Evolutionary conservation across 2,888 invertebrate species (phyloP).

Genomic region (Caenorhabditis sulstoni): DNA sequence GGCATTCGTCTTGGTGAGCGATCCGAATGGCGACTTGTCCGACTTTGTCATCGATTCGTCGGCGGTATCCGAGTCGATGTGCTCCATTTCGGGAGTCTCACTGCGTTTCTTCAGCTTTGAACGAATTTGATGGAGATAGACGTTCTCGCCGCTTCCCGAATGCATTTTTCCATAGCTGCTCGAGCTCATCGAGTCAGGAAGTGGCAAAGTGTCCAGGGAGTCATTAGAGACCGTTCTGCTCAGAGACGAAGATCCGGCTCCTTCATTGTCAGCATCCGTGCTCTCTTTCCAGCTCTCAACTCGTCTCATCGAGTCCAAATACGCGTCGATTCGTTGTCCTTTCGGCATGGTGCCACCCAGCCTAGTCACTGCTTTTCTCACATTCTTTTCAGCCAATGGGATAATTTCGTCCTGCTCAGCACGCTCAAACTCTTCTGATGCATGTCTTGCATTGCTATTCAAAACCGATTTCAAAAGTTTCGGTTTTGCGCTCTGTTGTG

Average conservation of each 20-base stretch:
- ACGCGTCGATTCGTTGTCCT: constrained; percentile 95
- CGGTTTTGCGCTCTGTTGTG: constrained; percentile 69
- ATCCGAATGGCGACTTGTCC: constrained; percentile 54
- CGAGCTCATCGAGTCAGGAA: constrained; percentile 58
- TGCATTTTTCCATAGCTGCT: constrained; percentile 41
- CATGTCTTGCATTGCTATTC: constrained; percentile 57
- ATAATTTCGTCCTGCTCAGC: constrained; percentile 59
- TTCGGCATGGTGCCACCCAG: constrained; percentile 96
- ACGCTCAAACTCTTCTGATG: constrained; percentile 46
- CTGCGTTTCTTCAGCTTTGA: constrained; percentile 77
- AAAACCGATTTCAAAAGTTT: constrained; percentile 72
- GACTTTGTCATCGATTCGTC: constrained; percentile 45
- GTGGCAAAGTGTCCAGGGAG: constrained; percentile 73
- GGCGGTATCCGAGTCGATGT: constrained; percentile 51
- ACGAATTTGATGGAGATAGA: constrained; percentile 74
- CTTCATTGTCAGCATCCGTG: constrained; percentile 61
- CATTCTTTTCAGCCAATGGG: constrained; percentile 75
- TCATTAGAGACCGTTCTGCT: constrained; percentile 72
- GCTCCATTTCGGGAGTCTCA: constrained; percentile 42
- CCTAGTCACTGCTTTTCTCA: constrained; percentile 88
- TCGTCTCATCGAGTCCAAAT: constrained; percentile 88
- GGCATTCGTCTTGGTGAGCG: constrained; percentile 25
- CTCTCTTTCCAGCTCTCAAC: constrained; percentile 56
- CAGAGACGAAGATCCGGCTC: constrained; percentile 61
- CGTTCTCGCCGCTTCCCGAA: constrained; percentile 32